Percentiles rank a stretch among this genome's conserved stretches.
phyloP scores from a whole-genome alignment of 2,888 invertebrate species.

The Hemistola chrysoprasaria region DNA sequence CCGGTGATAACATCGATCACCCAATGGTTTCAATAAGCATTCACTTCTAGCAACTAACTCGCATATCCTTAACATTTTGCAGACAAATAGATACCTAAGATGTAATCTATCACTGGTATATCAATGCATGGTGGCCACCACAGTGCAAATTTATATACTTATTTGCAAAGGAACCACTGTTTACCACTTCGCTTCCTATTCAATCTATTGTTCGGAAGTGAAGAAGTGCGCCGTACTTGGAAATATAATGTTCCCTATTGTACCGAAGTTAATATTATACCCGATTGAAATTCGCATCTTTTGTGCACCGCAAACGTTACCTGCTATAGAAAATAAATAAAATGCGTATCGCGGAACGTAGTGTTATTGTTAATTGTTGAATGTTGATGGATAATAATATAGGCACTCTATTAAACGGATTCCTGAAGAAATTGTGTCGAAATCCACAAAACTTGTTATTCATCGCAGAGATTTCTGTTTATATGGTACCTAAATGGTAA shows the following conservation, averaged over 20 bases:
- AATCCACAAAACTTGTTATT: too few species aligned
- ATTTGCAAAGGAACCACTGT: constrained; percentile 65
- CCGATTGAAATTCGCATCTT: constrained; percentile 68
- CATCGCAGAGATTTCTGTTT: too few species aligned
- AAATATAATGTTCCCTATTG: constrained; percentile 78
- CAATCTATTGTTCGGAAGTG: constrained; percentile 78
- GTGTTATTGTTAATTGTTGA: constrained; percentile 43
- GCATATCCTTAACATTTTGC: too few species aligned
- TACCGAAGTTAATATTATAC: constrained; percentile 78
- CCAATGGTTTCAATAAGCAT: too few species aligned
- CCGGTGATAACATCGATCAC: too few species aligned
- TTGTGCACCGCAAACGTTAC: constrained; percentile 69
- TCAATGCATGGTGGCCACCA: constrained; percentile 28
- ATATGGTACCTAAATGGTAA: too few species aligned
- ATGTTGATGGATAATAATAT: too few species aligned
- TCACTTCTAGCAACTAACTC: too few species aligned
- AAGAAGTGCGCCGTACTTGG: constrained; percentile 75
- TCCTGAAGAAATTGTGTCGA: too few species aligned
- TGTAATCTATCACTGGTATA: constrained; percentile 9
- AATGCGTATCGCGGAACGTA: constrained; percentile 55
- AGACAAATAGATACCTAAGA: too few species aligned
- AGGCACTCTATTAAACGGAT: too few species aligned
- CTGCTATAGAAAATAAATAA: constrained; percentile 65
- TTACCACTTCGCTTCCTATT: constrained; percentile 79
- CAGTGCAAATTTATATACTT: constrained; percentile 43